Evolutionary conservation across 2,797 vertebrate species (phyloP), one percentile per base, ranked within the genome.

Genomic region (Bradypodion pumilum): DNA sequence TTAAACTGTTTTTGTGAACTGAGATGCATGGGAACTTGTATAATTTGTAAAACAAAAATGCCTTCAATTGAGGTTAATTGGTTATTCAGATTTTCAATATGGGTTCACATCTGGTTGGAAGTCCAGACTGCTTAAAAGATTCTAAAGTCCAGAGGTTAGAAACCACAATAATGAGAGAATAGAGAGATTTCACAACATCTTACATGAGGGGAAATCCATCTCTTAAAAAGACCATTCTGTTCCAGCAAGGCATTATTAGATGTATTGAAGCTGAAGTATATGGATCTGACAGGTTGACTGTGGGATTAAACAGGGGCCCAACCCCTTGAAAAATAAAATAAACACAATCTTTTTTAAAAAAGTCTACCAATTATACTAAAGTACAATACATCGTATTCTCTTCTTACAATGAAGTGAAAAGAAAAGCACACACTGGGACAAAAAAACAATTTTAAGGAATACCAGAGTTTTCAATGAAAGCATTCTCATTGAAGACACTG

Each of bases 91-190:
- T 86, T 88, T 89, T 89, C 90, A 94, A 93, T 79, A 77, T 78
- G 87, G 66, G 5, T 89, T 92, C 91, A 91, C 89, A 88, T 91
- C 77, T 90, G 89, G 92, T 85, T 92, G 91, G 77, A 81, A 89
- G 70, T 90, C 78, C 85, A 92, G 87, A 82, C 84, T 86, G 78
- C 91, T 87, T 62, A 90, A 92, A 32, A 88, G 59, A 87, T 91
- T 94, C 87, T 88, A 85, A 92, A 89, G 35, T 89, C 77, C 73
- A 89, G 74, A 89, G 83, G 80, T 88, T 83, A 87, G 89, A 84
- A 92, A 83, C 91, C 56, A 85, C 85, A 82, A 35, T 90, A 89
- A 81, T 81, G 87, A 90, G 81, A 85, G 91, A 93, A 91, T 79
- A 91, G 63, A 82, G 90, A 90, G 80, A 80, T 85, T 88, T 90